Percentiles rank a stretch among this genome's conserved stretches.
Conservation (phyloP, 2,113 vertebrate genomes). For the Cygnus atratus region DNA sequence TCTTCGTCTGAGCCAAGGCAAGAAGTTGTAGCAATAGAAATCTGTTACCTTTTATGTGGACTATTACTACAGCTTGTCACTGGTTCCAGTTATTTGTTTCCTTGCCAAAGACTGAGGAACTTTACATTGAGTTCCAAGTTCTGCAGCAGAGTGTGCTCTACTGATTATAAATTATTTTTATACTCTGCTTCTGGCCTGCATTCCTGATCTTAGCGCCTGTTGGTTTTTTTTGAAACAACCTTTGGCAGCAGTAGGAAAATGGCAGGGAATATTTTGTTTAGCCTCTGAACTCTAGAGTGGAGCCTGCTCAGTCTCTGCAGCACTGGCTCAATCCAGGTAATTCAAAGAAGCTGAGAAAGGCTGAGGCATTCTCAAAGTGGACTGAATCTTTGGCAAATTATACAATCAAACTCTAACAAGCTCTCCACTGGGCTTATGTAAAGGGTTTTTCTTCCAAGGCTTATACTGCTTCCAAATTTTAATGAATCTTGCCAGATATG, state of each 20-base stretch:
- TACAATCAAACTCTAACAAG: not conserved
- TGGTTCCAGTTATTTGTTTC: slow-evolving; percentile 1
- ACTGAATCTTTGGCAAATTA: not conserved
- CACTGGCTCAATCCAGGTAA: not conserved
- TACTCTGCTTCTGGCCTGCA: not conserved
- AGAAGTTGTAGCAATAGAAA: not conserved
- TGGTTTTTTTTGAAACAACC: not conserved
- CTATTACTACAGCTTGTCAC: not conserved
- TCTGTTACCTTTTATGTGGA: not conserved
- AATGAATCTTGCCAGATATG: not conserved
- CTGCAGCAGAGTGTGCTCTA: not conserved
- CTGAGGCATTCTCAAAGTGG: not conserved
- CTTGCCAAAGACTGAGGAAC: slow-evolving; percentile 3
- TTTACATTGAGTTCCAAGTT: not conserved
- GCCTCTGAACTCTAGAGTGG: not conserved
- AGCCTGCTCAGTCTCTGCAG: not conserved
- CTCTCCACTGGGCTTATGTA: not conserved
- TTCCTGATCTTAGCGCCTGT: not conserved
- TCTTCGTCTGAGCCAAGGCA: not conserved
- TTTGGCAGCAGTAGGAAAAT: not conserved
- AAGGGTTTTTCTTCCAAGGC: not conserved
- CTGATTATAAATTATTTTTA: slow-evolving; percentile 15
- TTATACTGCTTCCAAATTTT: not conserved
- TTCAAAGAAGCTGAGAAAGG: not conserved
- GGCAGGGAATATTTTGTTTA: not conserved